Conservation (phyloP, 2,888 invertebrate species). For the Agonopterix alstromeriana region DNA sequence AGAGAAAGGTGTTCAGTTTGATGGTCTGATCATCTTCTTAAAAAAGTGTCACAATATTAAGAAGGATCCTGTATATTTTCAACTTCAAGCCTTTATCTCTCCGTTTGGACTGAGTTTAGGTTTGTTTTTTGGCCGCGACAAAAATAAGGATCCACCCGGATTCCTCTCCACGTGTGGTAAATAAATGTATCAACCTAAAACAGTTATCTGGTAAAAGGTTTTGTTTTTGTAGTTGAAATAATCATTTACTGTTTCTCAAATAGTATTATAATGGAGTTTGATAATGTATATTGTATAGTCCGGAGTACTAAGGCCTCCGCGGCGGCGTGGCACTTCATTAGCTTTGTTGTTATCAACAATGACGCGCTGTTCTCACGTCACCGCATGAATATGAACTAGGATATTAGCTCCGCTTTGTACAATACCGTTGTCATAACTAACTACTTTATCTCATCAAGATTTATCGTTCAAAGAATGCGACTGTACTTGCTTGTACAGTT, state of each 20-base stretch:
- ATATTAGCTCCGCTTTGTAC: conserved; percentile 40
- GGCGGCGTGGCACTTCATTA: neutral
- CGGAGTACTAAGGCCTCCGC: neutral
- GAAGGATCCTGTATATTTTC: no score
- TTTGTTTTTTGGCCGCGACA: no score
- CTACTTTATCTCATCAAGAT: conserved; percentile 35
- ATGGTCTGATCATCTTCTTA: no score
- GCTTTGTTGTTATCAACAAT: conserved; percentile 24
- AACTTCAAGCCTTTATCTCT: no score
- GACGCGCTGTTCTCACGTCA: conserved; percentile 47
- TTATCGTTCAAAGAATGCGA: conserved; percentile 34
- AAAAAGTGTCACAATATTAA: no score
- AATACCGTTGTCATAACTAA: conserved; percentile 29
- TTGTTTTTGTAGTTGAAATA: no score
- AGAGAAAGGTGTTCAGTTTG: no score
- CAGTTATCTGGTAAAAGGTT: no score
- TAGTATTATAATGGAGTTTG: conserved; percentile 7
- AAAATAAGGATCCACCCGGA: no score
- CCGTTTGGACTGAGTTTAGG: no score
- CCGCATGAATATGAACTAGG: conserved; percentile 34
- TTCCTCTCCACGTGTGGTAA: no score
- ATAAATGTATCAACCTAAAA: no score
- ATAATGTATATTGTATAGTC: conserved; percentile 17
- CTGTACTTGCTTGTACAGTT: neutral
- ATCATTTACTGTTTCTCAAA: neutral